These are phyloP conservation scores for Tapera naevia DNA, from an alignment of 2,797 vertebrate species.

Conservation along the genomic window DNA sequence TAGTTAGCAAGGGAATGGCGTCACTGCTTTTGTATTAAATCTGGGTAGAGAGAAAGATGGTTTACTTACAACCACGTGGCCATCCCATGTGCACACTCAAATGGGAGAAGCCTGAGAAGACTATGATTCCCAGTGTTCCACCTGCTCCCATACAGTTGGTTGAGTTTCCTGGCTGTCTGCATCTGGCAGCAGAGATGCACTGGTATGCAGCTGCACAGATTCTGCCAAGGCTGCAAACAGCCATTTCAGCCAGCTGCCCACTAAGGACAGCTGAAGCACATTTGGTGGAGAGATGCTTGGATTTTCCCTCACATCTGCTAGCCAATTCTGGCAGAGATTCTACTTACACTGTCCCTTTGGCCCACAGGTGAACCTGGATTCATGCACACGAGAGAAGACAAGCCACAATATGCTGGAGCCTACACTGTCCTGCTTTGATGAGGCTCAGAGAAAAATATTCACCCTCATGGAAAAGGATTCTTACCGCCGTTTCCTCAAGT, in stretches of 20 bases:
- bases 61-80: background rate
- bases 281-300: fast-evolving
- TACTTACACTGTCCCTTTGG: background rate
- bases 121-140: background rate
- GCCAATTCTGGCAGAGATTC: background rate
- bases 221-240: background rate
- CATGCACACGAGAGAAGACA: conserved; percentile 84
- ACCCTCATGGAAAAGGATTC: conserved; percentile 95
- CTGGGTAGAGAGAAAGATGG: background rate
- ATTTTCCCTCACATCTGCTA: background rate
- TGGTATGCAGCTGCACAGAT: background rate
- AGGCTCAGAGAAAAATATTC: conserved; percentile 91
- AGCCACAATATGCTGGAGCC: conserved; percentile 80
- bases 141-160: background rate
- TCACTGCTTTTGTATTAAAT: background rate
- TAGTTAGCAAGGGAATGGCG: background rate
- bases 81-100: background rate
- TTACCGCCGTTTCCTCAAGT: conserved; percentile 91
- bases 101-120: background rate
- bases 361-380: conserved; percentile 90
- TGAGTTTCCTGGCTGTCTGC: background rate
- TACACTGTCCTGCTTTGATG: conserved; percentile 82
- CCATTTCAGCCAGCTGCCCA: background rate
- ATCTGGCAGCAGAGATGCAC: background rate
- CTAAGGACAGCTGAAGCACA: background rate